These are phyloP conservation scores for Hoplodrina ambigua DNA, from an alignment of 2,888 invertebrate species.

Conservation along the genomic window DNA sequence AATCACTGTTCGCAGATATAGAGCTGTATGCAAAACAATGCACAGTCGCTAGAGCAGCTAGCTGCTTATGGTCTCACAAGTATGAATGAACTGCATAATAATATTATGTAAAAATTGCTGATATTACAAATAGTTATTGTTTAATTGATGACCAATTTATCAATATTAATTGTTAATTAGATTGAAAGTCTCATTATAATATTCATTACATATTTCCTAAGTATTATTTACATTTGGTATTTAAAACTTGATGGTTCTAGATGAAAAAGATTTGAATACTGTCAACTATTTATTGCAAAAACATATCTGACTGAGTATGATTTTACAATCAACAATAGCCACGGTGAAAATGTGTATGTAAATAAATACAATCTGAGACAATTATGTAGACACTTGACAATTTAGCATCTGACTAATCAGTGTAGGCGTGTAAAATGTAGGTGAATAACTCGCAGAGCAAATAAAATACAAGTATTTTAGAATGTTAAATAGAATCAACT, in stretches of 20 bases:
- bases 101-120: conserved; percentile 24
- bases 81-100: conserved; percentile 39
- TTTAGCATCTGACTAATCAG: conserved; percentile 48
- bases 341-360: conserved; percentile 3
- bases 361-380: conserved; percentile 25
- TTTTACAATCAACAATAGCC: conserved; percentile 29
- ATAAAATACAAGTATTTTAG: conserved; percentile 44
- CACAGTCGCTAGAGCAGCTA: conserved; percentile 54
- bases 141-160: conserved; percentile 11
- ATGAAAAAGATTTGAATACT: neutral
- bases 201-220: conserved; percentile 6
- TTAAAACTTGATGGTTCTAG: neutral
- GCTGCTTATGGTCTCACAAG: conserved; percentile 28
- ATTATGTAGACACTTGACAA: conserved; percentile 32
- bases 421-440: conserved; percentile 47
- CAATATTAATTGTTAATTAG: conserved; percentile 6
- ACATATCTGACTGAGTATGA: conserved; percentile 1
- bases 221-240: neutral
- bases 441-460: conserved; percentile 60
- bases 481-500: conserved; percentile 39
- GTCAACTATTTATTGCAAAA: neutral
- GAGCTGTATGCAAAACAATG: conserved; percentile 47
- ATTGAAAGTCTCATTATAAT: neutral
- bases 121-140: conserved; percentile 22
- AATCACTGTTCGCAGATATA: conserved; percentile 26